These are phyloP conservation scores for Coturnix japonica DNA, from an alignment of 2,113 vertebrate species.

Conservation along the genomic window DNA sequence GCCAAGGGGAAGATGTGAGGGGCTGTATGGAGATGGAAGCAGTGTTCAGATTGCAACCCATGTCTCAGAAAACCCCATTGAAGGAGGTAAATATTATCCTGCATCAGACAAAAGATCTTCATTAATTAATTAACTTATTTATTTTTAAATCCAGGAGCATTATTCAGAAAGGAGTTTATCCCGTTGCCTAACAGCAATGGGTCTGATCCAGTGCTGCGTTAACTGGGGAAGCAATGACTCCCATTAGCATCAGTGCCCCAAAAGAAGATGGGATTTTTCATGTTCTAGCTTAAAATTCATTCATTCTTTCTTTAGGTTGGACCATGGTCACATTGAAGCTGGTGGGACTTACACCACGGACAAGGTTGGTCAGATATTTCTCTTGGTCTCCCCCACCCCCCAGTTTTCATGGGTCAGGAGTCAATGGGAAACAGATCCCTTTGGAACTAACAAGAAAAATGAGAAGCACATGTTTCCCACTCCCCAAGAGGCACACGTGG, in stretches of 20 bases:
- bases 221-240: fast-evolving
- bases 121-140: no score
- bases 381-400: background rate
- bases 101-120: no score
- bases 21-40: fast-evolving
- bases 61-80: background rate
- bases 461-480: background rate
- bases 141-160: background rate
- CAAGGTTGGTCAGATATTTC: background rate
- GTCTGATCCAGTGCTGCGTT: background rate
- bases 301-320: background rate
- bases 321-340: background rate
- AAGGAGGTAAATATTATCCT: background rate
- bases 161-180: background rate
- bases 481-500: background rate
- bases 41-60: fast-evolving
- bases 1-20: background rate
- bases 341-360: background rate
- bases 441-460: background rate
- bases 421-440: conserved; percentile 34
- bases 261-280: background rate
- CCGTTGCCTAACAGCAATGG: background rate
- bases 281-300: background rate
- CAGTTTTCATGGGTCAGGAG: background rate
- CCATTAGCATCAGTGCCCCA: background rate